phyloP scores from a whole-genome alignment of 1,140 invertebrate genomes.

The Arion vulgaris region DNA sequence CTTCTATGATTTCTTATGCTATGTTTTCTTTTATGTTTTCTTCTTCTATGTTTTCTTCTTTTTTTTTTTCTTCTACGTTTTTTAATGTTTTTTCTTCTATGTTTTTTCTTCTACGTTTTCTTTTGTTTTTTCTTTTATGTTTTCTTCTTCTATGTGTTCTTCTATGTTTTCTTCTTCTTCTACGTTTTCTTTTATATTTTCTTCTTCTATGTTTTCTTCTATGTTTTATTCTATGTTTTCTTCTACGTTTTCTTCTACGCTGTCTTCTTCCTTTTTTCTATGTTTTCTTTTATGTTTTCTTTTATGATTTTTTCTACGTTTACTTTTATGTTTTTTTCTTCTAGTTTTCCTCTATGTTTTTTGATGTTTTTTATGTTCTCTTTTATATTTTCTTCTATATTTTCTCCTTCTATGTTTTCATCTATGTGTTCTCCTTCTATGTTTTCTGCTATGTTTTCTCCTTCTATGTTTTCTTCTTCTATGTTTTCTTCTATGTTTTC shows the following conservation, averaged over 20 bases:
- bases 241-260: too few relatives aligned
- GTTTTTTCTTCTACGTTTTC: not conserved
- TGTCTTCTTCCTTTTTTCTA: not conserved
- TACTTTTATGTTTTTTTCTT: too few relatives aligned
- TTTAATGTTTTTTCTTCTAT: not conserved
- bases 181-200: not conserved
- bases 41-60: not conserved
- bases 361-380: too few relatives aligned
- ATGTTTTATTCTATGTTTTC: not conserved
- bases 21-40: slow-evolving; percentile 1
- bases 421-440: too few relatives aligned
- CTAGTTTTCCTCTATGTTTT: too few relatives aligned
- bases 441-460: too few relatives aligned
- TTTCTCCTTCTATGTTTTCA: too few relatives aligned
- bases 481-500: too few relatives aligned
- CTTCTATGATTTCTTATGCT: slow-evolving; percentile 8
- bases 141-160: too few relatives aligned
- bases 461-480: too few relatives aligned
- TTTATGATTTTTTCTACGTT: not conserved
- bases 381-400: too few relatives aligned
- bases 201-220: not conserved
- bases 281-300: not conserved
- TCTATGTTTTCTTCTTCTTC: slow-evolving; percentile 5
- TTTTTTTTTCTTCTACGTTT: not conserved
- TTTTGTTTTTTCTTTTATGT: not conserved